Conservation (phyloP, 2,888 invertebrate genomes). For the Andrena bicolor region DNA sequence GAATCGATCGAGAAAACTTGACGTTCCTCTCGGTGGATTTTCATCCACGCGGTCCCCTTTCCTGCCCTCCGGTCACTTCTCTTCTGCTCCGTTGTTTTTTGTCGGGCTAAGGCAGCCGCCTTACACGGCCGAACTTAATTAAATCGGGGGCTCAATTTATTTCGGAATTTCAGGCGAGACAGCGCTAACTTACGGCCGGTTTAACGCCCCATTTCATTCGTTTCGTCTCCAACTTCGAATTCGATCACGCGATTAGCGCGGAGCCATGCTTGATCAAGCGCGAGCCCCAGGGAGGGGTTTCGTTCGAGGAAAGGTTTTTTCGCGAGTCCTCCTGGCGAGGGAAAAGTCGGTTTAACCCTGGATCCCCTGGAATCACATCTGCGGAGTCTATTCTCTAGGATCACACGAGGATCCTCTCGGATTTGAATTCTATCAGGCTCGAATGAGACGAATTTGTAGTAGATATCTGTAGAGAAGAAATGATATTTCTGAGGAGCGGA, state of each 20-base stretch:
- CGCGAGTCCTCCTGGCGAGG: neutral
- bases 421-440: conserved; percentile 1
- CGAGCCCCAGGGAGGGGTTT: neutral
- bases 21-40: conserved; percentile 4
- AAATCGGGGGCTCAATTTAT: conserved; percentile 65
- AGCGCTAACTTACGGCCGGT: conserved; percentile 49
- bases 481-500: too few relatives aligned
- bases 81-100: conserved; percentile 35
- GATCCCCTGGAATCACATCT: conserved; percentile 4
- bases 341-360: neutral
- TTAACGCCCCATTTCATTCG: conserved; percentile 53
- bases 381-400: neutral
- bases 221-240: conserved; percentile 22
- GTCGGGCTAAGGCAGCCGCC: neutral
- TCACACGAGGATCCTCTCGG: conserved; percentile 1
- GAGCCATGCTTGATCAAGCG: conserved; percentile 34
- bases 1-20: conserved; percentile 42
- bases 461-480: too few relatives aligned
- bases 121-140: conserved; percentile 64
- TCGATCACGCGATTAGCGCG: conserved; percentile 51
- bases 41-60: conserved; percentile 7
- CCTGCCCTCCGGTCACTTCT: conserved; percentile 28
- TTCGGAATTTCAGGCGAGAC: conserved; percentile 56
- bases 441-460: neutral
- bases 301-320: conserved; percentile 9